A percentile compares a stretch with the other conserved stretches of the same genome.
Evolutionary conservation across 2,113 vertebrate species (phyloP).

Genomic region (Salvator merianae): DNA sequence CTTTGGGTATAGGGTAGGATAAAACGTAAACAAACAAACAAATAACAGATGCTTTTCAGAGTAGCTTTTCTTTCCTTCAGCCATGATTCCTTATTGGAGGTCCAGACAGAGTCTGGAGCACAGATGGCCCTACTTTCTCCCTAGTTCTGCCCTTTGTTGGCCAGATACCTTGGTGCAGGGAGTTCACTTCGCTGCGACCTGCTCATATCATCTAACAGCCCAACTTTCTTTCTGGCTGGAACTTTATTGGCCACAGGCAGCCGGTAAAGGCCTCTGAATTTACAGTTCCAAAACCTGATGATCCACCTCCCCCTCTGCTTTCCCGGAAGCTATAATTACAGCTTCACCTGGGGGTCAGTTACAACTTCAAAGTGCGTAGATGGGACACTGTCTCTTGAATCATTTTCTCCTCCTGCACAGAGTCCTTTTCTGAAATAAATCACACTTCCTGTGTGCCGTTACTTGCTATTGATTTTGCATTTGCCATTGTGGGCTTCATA

Average conservation of each 20-base stretch:
- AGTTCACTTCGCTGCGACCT: background rate
- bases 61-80: too few relatives aligned
- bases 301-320: background rate
- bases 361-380: background rate
- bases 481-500: background rate
- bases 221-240: background rate
- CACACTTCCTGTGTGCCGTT: constrained; percentile 33
- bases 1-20: too few relatives aligned
- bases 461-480: constrained; percentile 60
- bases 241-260: constrained; percentile 1
- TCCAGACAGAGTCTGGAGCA: too few relatives aligned
- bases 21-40: too few relatives aligned
- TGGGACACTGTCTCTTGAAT: background rate
- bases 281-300: constrained; percentile 5
- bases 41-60: too few relatives aligned
- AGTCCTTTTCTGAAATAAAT: constrained; percentile 24
- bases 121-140: too few relatives aligned
- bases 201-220: background rate
- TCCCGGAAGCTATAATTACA: background rate
- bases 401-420: constrained; percentile 8
- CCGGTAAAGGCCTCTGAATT: constrained; percentile 23
- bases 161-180: too few relatives aligned
- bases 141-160: too few relatives aligned
- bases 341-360: background rate
- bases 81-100: too few relatives aligned